Conservation (phyloP, 1,140 invertebrate species). For the Venturia canescens region DNA sequence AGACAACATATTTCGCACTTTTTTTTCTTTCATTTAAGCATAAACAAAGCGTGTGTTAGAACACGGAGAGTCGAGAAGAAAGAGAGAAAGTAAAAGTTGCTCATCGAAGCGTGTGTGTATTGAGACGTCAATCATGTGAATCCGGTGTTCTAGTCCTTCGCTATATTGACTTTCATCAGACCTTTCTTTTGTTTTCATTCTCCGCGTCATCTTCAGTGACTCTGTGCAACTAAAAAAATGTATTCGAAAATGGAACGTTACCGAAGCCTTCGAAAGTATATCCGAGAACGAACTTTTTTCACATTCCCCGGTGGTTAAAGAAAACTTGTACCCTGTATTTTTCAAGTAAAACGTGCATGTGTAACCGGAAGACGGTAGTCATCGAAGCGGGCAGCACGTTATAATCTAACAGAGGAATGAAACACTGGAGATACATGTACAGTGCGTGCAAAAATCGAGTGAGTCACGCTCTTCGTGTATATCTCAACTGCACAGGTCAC, state of each 20-base stretch:
- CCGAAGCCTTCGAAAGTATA: too few species aligned
- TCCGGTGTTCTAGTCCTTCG: background rate
- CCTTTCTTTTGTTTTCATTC: background rate
- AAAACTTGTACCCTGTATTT: too few species aligned
- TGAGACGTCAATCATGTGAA: background rate
- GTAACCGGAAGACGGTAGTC: background rate
- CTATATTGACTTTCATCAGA: background rate
- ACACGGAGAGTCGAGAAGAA: slow-evolving; percentile 41
- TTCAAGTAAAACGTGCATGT: background rate
- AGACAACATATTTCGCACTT: background rate
- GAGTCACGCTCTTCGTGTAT: background rate
- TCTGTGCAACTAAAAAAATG: background rate
- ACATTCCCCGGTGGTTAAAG: too few species aligned
- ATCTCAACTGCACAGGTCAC: background rate
- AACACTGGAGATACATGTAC: background rate
- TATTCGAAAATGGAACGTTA: too few species aligned
- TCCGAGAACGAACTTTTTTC: too few species aligned
- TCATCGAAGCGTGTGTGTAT: slow-evolving; percentile 37
- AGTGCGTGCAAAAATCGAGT: slow-evolving; percentile 5
- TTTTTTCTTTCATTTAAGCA: background rate
- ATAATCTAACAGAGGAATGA: background rate
- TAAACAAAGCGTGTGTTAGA: background rate
- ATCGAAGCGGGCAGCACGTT: background rate
- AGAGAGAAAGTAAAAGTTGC: slow-evolving; percentile 70
- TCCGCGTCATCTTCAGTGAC: background rate